Evolutionary conservation across 2,113 vertebrate genomes (phyloP), one percentile per base, ranked within the genome.

Genomic region (Rousettus leschenaultii): DNA sequence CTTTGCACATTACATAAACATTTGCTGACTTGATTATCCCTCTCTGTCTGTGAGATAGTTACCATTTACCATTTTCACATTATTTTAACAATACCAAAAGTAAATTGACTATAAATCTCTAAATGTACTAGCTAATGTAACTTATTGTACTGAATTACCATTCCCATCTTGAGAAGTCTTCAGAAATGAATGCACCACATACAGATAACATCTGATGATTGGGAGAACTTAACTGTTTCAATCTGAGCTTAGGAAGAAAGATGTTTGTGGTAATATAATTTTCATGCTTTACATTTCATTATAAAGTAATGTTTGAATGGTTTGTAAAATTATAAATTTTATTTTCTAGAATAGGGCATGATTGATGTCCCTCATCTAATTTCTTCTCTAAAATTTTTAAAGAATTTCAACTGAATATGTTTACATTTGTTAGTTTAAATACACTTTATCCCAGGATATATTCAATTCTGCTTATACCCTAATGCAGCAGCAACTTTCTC

Each of bases 361-460:
- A 86, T 84, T 96, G 94, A 71, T 95, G 38, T 92, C 93, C 65
- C 74, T 94, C 93, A 92, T 57, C 51, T 91, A 89, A 91, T 93
- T 48, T 12, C 2, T 93, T 92, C 80, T 0, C 8, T 63, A 22
- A 13, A 18, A 86, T 2, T 43, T 55, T 40, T 80, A 57, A 59
- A 84, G 9, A 74, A 3, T 33, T 96, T 77, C 43, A 85, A 7
- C 15, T 86, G 14, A 66, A 48, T 95, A 68, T 51, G 10, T 89
- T 91, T 48, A 26, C 3, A 6, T 83, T 22, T 7, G 45, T 10
- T 83, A 40, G 87, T 84, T 83, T 93, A 86, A 2, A 4, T 89
- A 21, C 13, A 30, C 1, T 18, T 96, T 98, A 66, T 79, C 84
- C 66, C 70, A 59, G 33, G 24, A 61, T 83, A 5, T 63, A 28